A percentile compares a stretch with the other conserved stretches of the same genome.
Conservation (phyloP, 2,888 invertebrate species). For the Acrobasis suavella region DNA sequence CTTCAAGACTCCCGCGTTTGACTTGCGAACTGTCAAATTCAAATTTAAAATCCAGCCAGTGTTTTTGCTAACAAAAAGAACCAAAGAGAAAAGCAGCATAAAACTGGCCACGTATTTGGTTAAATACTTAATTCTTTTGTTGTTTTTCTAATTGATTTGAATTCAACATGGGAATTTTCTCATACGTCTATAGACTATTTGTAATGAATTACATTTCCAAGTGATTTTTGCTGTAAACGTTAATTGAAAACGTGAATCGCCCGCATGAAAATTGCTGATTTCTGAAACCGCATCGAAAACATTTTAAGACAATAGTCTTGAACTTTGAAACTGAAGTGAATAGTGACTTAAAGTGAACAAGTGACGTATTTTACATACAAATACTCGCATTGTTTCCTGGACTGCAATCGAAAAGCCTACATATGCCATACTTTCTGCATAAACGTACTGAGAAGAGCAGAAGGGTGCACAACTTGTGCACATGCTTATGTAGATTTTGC, state of each 20-base stretch:
- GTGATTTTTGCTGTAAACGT: conserved; percentile 35
- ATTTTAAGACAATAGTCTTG: conserved; percentile 15
- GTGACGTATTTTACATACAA: conserved; percentile 13
- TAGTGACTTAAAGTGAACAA: conserved; percentile 20
- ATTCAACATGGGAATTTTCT: conserved; percentile 71
- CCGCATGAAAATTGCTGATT: conserved; percentile 5
- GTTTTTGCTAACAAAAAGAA: neutral
- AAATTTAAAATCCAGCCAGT: neutral
- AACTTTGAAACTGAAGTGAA: conserved; percentile 15
- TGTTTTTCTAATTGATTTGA: conserved; percentile 17
- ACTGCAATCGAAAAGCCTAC: conserved; percentile 64
- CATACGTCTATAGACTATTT: conserved; percentile 73
- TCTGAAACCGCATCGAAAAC: conserved; percentile 16
- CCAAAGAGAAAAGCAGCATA: neutral
- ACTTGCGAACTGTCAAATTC: neutral
- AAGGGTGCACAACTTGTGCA: conserved; percentile 64
- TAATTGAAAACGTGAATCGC: neutral
- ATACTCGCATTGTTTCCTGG: conserved; percentile 19
- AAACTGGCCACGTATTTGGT: neutral
- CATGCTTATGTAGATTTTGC: conserved; percentile 67
- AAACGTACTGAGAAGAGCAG: conserved; percentile 58
- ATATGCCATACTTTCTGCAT: conserved; percentile 70
- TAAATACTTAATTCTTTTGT: neutral
- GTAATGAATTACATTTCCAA: conserved; percentile 58
- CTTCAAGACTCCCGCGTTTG: conserved; percentile 4